Percentiles rank a stretch among this genome's conserved stretches.
phyloP scores from a whole-genome alignment of 2,888 invertebrate genomes.

The Strigamia transsilvanica region DNA sequence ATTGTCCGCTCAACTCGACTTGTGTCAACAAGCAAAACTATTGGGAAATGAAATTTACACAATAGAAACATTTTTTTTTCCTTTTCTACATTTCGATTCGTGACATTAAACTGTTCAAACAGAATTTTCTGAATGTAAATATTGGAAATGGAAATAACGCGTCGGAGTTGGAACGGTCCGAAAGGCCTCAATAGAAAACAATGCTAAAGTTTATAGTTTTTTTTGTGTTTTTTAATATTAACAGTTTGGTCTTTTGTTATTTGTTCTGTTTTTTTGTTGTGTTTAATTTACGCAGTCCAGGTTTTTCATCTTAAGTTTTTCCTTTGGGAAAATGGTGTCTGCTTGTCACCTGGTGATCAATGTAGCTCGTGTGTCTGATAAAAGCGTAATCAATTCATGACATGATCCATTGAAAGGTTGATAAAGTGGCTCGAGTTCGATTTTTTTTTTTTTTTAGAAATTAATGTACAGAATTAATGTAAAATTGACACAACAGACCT shows the following conservation, averaged over 20 bases:
- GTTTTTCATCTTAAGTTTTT: conserved; percentile 5
- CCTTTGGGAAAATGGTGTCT: conserved; percentile 21
- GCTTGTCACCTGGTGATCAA: conserved; percentile 26
- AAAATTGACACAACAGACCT: no score
- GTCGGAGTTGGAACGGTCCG: no score
- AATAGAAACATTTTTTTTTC: background rate
- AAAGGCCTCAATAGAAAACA: no score
- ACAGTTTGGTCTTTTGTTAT: background rate
- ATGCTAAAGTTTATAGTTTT: no score
- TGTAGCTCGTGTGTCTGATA: conserved; percentile 19
- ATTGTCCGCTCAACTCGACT: conserved; percentile 10
- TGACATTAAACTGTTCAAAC: background rate
- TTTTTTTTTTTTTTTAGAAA: background rate
- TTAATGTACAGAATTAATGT: background rate
- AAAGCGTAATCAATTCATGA: conserved; percentile 30
- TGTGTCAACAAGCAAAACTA: background rate
- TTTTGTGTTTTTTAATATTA: background rate
- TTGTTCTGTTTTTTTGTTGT: background rate
- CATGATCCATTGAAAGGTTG: conserved; percentile 16
- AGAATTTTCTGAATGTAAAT: background rate
- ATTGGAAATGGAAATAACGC: background rate
- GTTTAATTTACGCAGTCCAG: background rate
- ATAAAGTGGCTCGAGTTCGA: conserved; percentile 7
- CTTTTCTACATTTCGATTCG: background rate
- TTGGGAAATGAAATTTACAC: background rate